These are phyloP conservation scores for Moxostoma hubbsi DNA, from an alignment of 2,797 vertebrate genomes.

Conservation along the genomic window DNA sequence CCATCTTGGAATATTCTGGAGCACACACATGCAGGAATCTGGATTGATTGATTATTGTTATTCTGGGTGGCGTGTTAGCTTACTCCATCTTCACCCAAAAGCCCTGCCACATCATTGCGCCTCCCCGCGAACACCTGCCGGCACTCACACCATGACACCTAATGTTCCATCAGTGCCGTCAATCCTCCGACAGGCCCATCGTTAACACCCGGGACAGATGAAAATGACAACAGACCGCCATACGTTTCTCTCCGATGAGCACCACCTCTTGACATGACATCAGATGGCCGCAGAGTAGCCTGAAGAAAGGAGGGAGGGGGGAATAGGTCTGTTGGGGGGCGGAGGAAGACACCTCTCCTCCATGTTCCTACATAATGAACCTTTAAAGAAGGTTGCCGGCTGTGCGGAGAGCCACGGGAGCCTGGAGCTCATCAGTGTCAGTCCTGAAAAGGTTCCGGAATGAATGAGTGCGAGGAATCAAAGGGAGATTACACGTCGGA, in stretches of 20 bases:
- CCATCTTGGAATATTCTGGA: constrained; percentile 42
- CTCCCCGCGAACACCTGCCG: background rate
- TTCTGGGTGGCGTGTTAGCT: constrained; percentile 51
- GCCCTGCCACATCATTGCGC: background rate
- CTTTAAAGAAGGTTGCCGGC: constrained; percentile 53
- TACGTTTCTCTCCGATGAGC: background rate
- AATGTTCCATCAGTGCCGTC: constrained; percentile 5
- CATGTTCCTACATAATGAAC: constrained; percentile 63
- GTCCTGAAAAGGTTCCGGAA: constrained; percentile 95
- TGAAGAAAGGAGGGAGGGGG: background rate
- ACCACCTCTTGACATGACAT: constrained; percentile 23
- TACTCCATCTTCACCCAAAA: constrained; percentile 47
- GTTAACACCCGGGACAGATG: constrained; percentile 3
- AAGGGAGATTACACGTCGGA: constrained; percentile 99
- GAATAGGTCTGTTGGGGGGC: background rate
- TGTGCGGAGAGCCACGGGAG: constrained; percentile 77
- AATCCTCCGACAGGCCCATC: background rate
- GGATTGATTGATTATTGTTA: constrained; percentile 56
- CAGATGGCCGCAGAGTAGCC: constrained; percentile 29
- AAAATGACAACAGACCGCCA: background rate
- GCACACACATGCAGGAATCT: background rate
- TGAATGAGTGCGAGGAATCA: constrained; percentile 97
- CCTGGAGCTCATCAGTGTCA: constrained; percentile 97
- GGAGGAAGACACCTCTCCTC: constrained; percentile 44
- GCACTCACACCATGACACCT: background rate